Conservation (phyloP, 2,888 invertebrate genomes). For the Acanthosepion esculentum region DNA sequence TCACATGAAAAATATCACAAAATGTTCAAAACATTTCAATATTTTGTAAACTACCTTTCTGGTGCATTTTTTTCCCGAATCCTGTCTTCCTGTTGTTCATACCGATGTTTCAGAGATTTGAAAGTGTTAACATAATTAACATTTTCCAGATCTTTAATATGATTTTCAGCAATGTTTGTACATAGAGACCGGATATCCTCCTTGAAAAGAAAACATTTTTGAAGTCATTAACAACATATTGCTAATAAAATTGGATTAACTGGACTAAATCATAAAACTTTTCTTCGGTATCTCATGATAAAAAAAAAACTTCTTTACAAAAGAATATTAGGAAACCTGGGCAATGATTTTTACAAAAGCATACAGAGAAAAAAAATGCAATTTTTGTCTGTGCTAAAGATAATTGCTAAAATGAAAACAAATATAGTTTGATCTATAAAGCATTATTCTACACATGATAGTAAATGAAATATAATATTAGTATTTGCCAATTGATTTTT, state of each 20-base stretch:
- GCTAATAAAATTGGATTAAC: not conserved
- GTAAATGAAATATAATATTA: no score
- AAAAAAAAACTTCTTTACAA: no score
- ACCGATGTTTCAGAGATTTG: conserved; percentile 84
- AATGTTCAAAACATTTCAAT: not conserved
- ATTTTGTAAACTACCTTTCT: conserved; percentile 57
- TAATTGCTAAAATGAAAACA: no score
- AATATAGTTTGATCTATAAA: no score
- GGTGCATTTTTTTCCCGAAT: conserved; percentile 65
- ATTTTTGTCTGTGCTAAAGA: no score
- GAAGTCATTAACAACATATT: not conserved
- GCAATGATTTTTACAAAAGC: no score
- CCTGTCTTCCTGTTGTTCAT: conserved; percentile 73
- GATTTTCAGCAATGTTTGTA: conserved; percentile 95
- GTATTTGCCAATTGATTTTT: no score
- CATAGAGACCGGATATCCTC: conserved; percentile 77
- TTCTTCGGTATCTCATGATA: no score
- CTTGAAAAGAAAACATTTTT: conserved; percentile 75
- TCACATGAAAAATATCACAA: conserved; percentile 3
- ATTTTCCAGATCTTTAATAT: conserved; percentile 93
- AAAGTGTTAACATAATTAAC: conserved; percentile 99
- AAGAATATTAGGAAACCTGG: no score
- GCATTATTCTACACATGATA: no score
- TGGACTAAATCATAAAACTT: no score
- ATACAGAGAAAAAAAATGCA: no score